These are phyloP conservation scores for Phyllopteryx taeniolatus DNA, from an alignment of 2,113 vertebrate genomes.

Conservation along the genomic window DNA sequence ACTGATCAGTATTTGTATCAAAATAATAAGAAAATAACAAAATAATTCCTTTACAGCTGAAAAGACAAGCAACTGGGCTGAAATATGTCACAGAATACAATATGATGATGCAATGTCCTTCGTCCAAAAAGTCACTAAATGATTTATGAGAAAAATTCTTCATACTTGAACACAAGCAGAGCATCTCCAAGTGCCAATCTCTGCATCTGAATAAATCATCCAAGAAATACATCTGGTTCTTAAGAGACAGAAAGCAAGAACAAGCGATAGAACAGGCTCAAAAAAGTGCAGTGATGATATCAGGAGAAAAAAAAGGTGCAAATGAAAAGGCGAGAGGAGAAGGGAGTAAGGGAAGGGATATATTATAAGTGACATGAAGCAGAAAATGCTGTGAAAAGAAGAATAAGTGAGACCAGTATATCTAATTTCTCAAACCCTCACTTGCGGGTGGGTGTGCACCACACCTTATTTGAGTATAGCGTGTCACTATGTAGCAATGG, in stretches of 20 bases:
- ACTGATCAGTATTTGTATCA: no score
- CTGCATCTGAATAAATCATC: conserved; percentile 66
- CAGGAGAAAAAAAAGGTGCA: conserved; percentile 22
- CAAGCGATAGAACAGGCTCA: conserved; percentile 5
- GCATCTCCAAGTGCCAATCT: conserved; percentile 38
- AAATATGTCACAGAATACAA: not conserved
- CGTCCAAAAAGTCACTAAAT: not conserved
- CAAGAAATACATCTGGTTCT: conserved; percentile 59
- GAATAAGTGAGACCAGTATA: not conserved
- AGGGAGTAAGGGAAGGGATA: conserved; percentile 8
- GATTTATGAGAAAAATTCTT: not conserved
- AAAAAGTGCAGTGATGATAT: conserved; percentile 22
- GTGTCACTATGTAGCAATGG: no score
- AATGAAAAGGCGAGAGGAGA: conserved; percentile 22
- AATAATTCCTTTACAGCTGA: not conserved
- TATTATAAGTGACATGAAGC: conserved; percentile 10
- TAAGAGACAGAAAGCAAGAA: conserved; percentile 32
- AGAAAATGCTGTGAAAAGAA: conserved; percentile 2
- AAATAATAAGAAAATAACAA: not conserved
- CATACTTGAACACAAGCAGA: conserved; percentile 32
- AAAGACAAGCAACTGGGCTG: not conserved
- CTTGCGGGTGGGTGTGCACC: no score
- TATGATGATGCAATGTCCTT: not conserved
- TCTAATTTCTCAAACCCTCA: no score
- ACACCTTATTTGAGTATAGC: no score